A percentile compares a stretch with the other conserved stretches of the same genome.
Evolutionary conservation across 2,113 vertebrate genomes (phyloP).

Genomic region (Gallinago media): DNA sequence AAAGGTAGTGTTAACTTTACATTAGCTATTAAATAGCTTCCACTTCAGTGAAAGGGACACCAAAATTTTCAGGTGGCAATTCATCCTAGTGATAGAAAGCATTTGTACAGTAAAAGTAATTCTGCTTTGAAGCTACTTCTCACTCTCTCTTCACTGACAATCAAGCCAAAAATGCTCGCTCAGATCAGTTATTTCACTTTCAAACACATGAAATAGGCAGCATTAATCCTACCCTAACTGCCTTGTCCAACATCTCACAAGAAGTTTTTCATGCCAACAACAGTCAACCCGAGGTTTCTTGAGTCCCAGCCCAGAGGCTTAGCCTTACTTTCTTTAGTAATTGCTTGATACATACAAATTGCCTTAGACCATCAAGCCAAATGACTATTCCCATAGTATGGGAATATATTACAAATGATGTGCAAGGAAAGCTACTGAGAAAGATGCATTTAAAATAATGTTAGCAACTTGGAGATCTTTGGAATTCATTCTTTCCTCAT

Average conservation of each 20-base stretch:
- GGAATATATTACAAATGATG: neutral
- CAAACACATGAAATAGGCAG: neutral
- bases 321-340: neutral
- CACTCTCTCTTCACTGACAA: neutral
- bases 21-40: neutral
- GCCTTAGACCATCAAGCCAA: neutral
- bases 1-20: neutral
- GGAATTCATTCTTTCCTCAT: neutral
- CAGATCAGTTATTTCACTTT: neutral
- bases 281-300: neutral
- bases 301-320: neutral
- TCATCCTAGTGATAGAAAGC: neutral
- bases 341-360: neutral
- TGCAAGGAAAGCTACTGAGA: neutral
- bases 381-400: neutral
- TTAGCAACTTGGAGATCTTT: accelerated
- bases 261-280: neutral
- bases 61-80: neutral
- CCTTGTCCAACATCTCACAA: neutral
- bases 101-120: neutral
- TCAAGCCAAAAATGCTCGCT: neutral
- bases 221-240: neutral
- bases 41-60: neutral
- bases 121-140: neutral
- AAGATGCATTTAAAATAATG: neutral